A percentile compares a stretch with the other conserved stretches of the same genome.
phyloP scores from a whole-genome alignment of 1,140 invertebrate genomes.

The Drosophila gunungcola region DNA sequence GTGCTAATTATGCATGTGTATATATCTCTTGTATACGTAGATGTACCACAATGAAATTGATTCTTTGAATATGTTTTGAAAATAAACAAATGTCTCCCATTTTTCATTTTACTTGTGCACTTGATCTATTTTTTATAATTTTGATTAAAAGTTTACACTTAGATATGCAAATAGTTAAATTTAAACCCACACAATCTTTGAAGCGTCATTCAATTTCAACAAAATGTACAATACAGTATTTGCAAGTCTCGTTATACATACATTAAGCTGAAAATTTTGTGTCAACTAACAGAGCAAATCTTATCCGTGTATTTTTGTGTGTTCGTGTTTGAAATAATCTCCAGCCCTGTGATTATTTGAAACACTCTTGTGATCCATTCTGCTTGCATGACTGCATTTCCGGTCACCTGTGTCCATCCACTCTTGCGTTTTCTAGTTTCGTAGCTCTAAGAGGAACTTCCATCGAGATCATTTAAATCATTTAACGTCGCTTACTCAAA shows the following conservation, averaged over 20 bases:
- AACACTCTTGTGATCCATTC: slow-evolving; percentile 46
- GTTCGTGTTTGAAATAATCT: slow-evolving; percentile 69
- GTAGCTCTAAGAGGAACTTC: slow-evolving; percentile 70
- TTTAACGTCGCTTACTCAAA: slow-evolving; percentile 47
- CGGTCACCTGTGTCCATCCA: slow-evolving; percentile 7
- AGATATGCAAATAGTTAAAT: slow-evolving; percentile 72
- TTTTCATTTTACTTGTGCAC: slow-evolving; percentile 7
- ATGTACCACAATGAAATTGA: slow-evolving; percentile 36
- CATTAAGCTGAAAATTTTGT: slow-evolving; percentile 42
- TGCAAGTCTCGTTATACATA: slow-evolving; percentile 45
- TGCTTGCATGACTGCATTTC: slow-evolving; percentile 16
- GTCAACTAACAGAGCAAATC: slow-evolving; percentile 30
- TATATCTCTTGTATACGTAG: slow-evolving; percentile 46
- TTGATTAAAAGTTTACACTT: slow-evolving; percentile 70
- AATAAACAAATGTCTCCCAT: slow-evolving; percentile 54
- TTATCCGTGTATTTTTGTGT: slow-evolving; percentile 29
- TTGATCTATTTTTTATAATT: slow-evolving; percentile 47
- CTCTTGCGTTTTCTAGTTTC: slow-evolving; percentile 51
- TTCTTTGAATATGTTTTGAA: slow-evolving; percentile 42
- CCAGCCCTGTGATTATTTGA: slow-evolving; percentile 77
- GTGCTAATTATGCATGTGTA: slow-evolving; percentile 51
- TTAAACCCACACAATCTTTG: slow-evolving; percentile 29
- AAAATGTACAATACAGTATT: slow-evolving; percentile 44
- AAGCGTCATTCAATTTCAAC: slow-evolving; percentile 39
- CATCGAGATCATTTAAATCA: slow-evolving; percentile 47